Conservation (phyloP, 2,113 vertebrate genomes). For the Nothobranchius kuhntae region DNA sequence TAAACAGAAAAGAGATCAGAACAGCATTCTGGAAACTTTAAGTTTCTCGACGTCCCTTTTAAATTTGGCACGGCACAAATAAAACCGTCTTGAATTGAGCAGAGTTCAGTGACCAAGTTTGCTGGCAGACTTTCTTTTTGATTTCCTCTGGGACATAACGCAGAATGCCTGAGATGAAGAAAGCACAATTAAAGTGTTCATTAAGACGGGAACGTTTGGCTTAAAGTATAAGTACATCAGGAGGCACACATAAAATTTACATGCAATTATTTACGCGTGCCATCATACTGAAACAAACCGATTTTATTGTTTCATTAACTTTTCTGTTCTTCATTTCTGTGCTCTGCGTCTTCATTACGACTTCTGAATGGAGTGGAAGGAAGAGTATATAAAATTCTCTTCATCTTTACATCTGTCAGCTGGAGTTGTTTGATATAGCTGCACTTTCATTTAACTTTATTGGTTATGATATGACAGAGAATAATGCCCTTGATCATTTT, state of each 20-base stretch:
- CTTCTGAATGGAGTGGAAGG: conserved; percentile 26
- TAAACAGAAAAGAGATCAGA: no score
- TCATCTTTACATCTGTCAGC: conserved; percentile 37
- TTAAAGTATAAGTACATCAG: neutral
- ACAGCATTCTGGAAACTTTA: neutral
- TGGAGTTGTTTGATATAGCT: conserved; percentile 30
- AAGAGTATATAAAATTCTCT: conserved; percentile 29
- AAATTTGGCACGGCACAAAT: neutral
- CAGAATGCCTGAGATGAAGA: neutral
- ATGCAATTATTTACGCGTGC: conserved; percentile 10
- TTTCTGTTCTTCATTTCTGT: conserved; percentile 9
- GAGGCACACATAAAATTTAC: neutral
- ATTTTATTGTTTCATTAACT: neutral
- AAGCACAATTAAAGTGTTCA: neutral
- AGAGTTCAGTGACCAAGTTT: neutral
- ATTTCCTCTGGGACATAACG: neutral
- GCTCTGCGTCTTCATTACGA: conserved; percentile 27
- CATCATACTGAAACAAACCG: conserved; percentile 18
- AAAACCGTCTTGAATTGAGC: neutral
- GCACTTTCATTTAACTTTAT: conserved; percentile 7
- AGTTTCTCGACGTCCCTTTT: neutral
- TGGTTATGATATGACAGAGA: conserved; percentile 6
- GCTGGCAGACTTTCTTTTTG: neutral
- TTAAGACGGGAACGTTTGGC: neutral
- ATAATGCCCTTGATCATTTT: neutral